Evolutionary conservation across 2,888 invertebrate genomes (phyloP).

Genomic region (Diaperis boleti): DNA sequence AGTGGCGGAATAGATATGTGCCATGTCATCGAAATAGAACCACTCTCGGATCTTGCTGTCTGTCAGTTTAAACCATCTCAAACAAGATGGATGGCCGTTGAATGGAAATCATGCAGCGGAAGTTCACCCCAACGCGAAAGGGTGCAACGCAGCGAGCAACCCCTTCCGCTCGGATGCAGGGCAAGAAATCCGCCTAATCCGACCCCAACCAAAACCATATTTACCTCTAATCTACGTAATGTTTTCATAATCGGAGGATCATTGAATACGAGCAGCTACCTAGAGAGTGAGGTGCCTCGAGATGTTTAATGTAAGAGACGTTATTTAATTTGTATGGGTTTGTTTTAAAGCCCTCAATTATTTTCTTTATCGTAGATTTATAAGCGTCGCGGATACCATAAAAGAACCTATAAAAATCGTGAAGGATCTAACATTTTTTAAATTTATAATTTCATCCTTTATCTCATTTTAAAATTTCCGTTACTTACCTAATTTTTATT

Average conservation of each 20-base stretch:
- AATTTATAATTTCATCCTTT: too few relatives aligned
- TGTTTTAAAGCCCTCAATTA: too few relatives aligned
- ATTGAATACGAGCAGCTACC: constrained; percentile 21
- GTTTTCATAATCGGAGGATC: constrained; percentile 18
- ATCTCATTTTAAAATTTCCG: too few relatives aligned
- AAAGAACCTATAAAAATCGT: too few relatives aligned
- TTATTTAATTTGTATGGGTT: too few relatives aligned
- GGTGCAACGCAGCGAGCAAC: constrained; percentile 51
- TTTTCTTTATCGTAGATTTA: too few relatives aligned
- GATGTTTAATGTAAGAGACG: too few relatives aligned
- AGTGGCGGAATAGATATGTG: constrained; percentile 62
- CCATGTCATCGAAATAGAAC: constrained; percentile 64
- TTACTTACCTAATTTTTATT: too few relatives aligned
- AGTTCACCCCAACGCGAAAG: constrained; percentile 60
- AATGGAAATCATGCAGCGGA: constrained; percentile 73
- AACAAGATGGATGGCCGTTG: constrained; percentile 75
- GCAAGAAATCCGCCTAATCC: constrained; percentile 39
- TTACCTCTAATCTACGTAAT: constrained; percentile 38
- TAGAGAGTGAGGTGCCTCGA: too few relatives aligned
- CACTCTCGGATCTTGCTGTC: constrained; percentile 66
- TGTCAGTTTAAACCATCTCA: constrained; percentile 69
- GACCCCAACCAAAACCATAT: constrained; percentile 36
- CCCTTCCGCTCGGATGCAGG: constrained; percentile 32
- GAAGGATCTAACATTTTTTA: too few relatives aligned
- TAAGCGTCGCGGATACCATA: too few relatives aligned